These are phyloP conservation scores for Promerops cafer DNA, from an alignment of 2,113 vertebrate genomes.

Conservation along the genomic window DNA sequence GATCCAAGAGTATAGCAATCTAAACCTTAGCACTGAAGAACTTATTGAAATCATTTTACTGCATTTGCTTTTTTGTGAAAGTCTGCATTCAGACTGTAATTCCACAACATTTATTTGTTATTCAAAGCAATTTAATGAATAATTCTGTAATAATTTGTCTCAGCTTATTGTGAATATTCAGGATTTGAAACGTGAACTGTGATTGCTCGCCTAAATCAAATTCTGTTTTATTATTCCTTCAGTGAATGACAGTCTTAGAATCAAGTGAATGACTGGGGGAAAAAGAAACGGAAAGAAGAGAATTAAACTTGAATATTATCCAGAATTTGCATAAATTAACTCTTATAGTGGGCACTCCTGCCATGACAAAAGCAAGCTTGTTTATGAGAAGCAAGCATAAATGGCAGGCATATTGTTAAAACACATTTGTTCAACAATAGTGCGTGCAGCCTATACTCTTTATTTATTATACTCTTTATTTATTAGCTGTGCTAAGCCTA, in stretches of 20 bases:
- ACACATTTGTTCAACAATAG: not conserved
- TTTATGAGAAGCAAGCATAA: not conserved
- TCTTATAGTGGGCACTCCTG: not conserved
- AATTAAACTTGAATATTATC: not conserved
- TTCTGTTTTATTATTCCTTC: not conserved
- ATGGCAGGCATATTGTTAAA: not conserved
- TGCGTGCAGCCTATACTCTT: too few species aligned
- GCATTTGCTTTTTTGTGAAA: not conserved
- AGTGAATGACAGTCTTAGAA: not conserved
- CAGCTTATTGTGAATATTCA: conserved; percentile 27
- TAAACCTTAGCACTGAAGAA: not conserved
- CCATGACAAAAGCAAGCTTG: not conserved
- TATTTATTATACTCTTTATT: too few species aligned
- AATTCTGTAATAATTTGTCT: conserved; percentile 41
- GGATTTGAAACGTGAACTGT: conserved; percentile 1
- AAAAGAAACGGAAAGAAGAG: not conserved
- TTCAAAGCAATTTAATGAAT: conserved; percentile 25
- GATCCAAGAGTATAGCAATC: not conserved
- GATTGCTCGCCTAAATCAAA: conserved; percentile 28
- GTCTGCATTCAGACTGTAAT: not conserved
- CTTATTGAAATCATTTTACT: not conserved
- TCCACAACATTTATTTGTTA: not conserved
- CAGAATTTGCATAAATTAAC: not conserved
- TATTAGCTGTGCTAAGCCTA: not conserved
- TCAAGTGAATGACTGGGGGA: not conserved